Base-by-base conservation (phyloP, 2,113 vertebrate species). In the Saccopteryx leptura region DNA sequence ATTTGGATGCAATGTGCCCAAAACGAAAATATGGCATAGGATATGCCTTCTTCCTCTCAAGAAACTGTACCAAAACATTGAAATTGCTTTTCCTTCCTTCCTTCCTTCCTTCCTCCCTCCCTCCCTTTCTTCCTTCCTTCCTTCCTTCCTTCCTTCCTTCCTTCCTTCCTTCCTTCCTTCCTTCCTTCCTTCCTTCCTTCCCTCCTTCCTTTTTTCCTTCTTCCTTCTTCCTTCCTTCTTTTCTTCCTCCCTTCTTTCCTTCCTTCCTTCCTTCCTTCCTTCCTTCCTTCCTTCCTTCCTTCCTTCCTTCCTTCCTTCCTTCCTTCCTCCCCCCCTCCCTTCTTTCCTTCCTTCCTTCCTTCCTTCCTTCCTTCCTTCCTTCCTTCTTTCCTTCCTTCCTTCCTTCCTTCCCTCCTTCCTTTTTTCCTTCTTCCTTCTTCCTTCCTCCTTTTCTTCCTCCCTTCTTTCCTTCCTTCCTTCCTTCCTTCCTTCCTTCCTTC, bases 341-440 rank as follows among this genome's bases (percentile, higher is more conserved):
- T 9, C 31, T 24, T 18, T 31, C 63, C 26, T 12, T 66, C 12
- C 26, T 28, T 31, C 1, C 63, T 13, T 66, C 26, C 2, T 31
- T 2, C 2, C 14, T 31, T n/a, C 5, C 2, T 12, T 7, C 5
- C 5, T 13, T 15, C 4, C 10, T 58, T 11, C 4, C 4, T 10
- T 63, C 4, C 60, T 12, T 28, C 24, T 24, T 31, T 5, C 2
- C 63, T 66, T 5, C 26, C 28, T 9, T 4, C 24, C 63, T 65
- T 9, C 28, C 63, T 28, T 26, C 10, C 24, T 17, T 26, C 48
- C 14, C 12, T 50, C 17, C 13, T 17, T 24, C 18, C 48, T 19
- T 31, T 13, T 10, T 21, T 5, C 9, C 13, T 24, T 10, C 39
- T 21, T 13, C 13, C 10, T 23, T 10, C 39, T 39, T 3, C 39